phyloP scores from a whole-genome alignment of 2,888 invertebrate genomes.

The Erynnis tages region DNA sequence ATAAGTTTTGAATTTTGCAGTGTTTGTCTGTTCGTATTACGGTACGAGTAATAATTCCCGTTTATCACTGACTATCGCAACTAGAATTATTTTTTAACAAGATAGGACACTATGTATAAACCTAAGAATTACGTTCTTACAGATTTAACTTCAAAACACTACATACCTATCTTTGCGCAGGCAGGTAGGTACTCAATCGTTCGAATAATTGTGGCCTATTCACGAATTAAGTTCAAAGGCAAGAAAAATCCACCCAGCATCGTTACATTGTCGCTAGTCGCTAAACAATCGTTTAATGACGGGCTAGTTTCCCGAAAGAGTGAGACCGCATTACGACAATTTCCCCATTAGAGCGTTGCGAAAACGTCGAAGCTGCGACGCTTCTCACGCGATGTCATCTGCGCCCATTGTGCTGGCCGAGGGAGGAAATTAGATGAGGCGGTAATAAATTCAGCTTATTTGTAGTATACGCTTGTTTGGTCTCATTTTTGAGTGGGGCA shows the following conservation, averaged over 20 bases:
- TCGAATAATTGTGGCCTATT: too few relatives aligned
- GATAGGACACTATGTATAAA: too few relatives aligned
- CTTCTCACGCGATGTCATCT: constrained; percentile 48
- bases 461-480: constrained; percentile 25
- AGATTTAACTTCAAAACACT: too few relatives aligned
- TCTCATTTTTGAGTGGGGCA: too few relatives aligned
- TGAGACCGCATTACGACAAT: constrained; percentile 43
- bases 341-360: constrained; percentile 38
- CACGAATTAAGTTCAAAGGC: constrained; percentile 13
- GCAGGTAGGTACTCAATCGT: too few relatives aligned
- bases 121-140: too few relatives aligned
- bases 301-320: constrained; percentile 24
- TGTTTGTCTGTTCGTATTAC: too few relatives aligned
- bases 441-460: constrained; percentile 33
- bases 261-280: constrained; percentile 22
- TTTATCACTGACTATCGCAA: too few relatives aligned
- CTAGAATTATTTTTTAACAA: too few relatives aligned
- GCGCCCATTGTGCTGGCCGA: constrained; percentile 37
- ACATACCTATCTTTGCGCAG: too few relatives aligned
- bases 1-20: too few relatives aligned
- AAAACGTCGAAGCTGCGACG: constrained; percentile 33
- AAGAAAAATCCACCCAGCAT: constrained; percentile 18
- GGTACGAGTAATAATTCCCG: too few relatives aligned
- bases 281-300: constrained; percentile 15
- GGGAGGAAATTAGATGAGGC: constrained; percentile 38